Evolutionary conservation across 2,888 invertebrate species (phyloP).

Genomic region (Meliscaeva auricollis): DNA sequence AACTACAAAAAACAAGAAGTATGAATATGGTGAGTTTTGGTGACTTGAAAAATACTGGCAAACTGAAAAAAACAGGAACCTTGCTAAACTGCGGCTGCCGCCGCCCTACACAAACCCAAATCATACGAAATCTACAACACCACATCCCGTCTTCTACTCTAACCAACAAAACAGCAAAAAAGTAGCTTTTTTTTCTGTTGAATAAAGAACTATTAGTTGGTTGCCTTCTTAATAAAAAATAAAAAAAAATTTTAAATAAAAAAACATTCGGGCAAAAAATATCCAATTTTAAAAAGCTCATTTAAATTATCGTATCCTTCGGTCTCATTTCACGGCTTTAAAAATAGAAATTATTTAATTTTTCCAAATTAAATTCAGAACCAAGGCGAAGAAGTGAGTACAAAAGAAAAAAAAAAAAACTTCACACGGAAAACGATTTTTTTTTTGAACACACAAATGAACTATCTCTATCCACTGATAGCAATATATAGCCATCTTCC

Average conservation of each 20-base stretch:
- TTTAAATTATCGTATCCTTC: background rate
- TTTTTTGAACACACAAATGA: constrained; percentile 42
- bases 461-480: constrained; percentile 56
- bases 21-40: constrained; percentile 59
- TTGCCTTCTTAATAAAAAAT: constrained; percentile 11
- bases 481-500: constrained; percentile 27
- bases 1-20: constrained; percentile 54
- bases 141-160: constrained; percentile 40
- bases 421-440: constrained; percentile 25
- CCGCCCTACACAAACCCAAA: constrained; percentile 44
- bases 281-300: constrained; percentile 18
- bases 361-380: constrained; percentile 28
- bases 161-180: constrained; percentile 44
- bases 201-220: background rate
- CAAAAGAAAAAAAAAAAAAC: constrained; percentile 35
- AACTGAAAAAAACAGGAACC: constrained; percentile 1
- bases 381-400: constrained; percentile 3
- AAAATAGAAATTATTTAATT: constrained; percentile 54
- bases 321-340: constrained; percentile 13
- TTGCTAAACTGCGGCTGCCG: background rate
- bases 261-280: background rate
- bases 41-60: constrained; percentile 33
- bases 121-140: constrained; percentile 7
- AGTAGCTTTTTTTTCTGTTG: background rate
- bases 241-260: constrained; percentile 9